Conservation (phyloP, 1,140 invertebrate species). For the Drosophila pandora region DNA sequence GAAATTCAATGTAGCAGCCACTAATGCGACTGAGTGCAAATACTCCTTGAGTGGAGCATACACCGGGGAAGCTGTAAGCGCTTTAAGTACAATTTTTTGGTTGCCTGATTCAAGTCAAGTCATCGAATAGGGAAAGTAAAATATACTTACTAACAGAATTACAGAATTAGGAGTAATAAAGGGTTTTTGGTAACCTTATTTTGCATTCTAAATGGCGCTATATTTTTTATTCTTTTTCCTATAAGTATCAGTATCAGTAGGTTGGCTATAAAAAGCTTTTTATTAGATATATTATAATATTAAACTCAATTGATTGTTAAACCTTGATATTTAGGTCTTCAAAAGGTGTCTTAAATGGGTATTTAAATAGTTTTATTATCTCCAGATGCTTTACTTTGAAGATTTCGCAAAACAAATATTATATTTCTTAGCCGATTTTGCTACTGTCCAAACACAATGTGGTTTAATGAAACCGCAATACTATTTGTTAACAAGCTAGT, state of each 20-base stretch:
- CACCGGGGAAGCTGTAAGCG: neutral
- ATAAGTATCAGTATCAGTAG: too few species aligned
- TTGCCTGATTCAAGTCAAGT: constrained; percentile 4
- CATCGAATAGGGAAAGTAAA: neutral
- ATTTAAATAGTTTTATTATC: neutral
- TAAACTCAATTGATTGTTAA: too few species aligned
- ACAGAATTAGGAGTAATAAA: neutral
- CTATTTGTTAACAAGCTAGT: constrained; percentile 20
- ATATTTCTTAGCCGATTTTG: neutral
- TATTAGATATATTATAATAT: too few species aligned
- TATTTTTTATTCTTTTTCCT: neutral
- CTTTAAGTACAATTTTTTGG: constrained; percentile 3
- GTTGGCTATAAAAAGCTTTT: too few species aligned
- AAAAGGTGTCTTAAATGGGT: too few species aligned
- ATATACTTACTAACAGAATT: neutral
- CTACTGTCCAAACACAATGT: neutral
- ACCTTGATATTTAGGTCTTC: too few species aligned
- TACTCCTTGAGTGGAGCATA: constrained; percentile 16
- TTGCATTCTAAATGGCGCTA: neutral
- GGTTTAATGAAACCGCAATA: neutral
- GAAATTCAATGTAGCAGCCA: constrained; percentile 58
- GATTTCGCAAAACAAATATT: too few species aligned
- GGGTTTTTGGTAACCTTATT: neutral
- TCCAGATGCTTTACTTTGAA: too few species aligned
- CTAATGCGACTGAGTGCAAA: constrained; percentile 38